Evolutionary conservation across 2,113 vertebrate species (phyloP), one percentile per base, ranked within the genome.

Genomic region (Dipodomys spectabilis): DNA sequence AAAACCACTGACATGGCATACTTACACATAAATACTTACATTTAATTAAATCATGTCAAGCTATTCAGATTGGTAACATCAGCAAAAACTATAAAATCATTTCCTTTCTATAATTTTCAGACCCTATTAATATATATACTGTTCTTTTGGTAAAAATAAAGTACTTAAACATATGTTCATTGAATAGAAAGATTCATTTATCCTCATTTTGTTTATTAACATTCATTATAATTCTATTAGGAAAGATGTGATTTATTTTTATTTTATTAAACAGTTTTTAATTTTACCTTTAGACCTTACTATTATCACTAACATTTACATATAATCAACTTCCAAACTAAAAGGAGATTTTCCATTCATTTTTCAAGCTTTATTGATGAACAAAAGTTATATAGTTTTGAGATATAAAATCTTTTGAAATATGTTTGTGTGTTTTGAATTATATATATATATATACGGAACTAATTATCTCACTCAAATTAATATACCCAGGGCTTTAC

Each of bases 41-140:
- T 94, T 96, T 86, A 97, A 94, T 93, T 92, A 96, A 96, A 90
- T 69, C 35, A n/a, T 39, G 23, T 94, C 86, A 87, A 20, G 85
- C 73, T 91, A 10, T 94, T 80, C 72, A 95, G 71, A 86, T 82
- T 94, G 28, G 95, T 92, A 95, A 72, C 13, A 86, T 35, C 53
- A 78, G 25, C 44, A 68, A 67, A 91, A 79, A 67, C 35, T 72
- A 30, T 0, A 72, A 74, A 84, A 62, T 82, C 64, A 79, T 86
- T 88, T 78, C 27, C 32, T 71, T 88, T 94, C 49, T 49, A 11
- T 49, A 49, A 45, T 64, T 22, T 5, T 32, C 62, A 62, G 71
- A 78, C 9, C 3, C 62, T 67, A 87, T 64, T 62, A 71, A 20
- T 2, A 67, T 49, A 60, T 30, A 65, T 5, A 11, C 45, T 62